Evolutionary conservation across 2,888 invertebrate species (phyloP).

Genomic region (Acleris holmiana): DNA sequence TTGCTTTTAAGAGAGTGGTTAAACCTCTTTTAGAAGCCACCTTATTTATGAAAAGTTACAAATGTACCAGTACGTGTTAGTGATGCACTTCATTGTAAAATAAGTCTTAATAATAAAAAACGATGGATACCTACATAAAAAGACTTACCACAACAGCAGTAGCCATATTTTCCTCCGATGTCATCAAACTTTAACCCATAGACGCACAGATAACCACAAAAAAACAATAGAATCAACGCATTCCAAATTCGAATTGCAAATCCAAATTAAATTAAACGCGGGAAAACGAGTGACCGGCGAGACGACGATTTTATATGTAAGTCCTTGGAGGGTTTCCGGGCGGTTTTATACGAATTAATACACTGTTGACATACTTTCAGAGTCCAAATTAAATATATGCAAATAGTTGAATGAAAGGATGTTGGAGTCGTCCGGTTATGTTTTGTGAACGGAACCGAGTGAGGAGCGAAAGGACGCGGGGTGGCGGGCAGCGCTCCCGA

Average conservation of each 20-base stretch:
- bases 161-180: slow-evolving; percentile 66
- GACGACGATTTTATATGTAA: slow-evolving; percentile 41
- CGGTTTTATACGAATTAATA: slow-evolving; percentile 42
- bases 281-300: slow-evolving; percentile 39
- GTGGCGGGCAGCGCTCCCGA: slow-evolving; percentile 69
- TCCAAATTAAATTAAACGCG: slow-evolving; percentile 39
- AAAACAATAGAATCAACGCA: slow-evolving; percentile 13
- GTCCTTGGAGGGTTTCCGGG: slow-evolving; percentile 44
- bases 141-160: slow-evolving; percentile 65
- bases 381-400: slow-evolving; percentile 28
- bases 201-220: slow-evolving; percentile 25
- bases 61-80: too few relatives aligned
- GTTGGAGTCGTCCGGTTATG: slow-evolving; percentile 81
- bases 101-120: not conserved
- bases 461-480: slow-evolving; percentile 65
- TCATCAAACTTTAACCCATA: slow-evolving; percentile 54
- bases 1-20: too few relatives aligned
- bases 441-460: slow-evolving; percentile 80
- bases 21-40: too few relatives aligned
- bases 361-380: slow-evolving; percentile 35
- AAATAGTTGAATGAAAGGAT: slow-evolving; percentile 32
- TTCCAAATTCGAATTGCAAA: slow-evolving; percentile 33
- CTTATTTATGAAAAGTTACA: too few relatives aligned
- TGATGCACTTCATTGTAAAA: too few relatives aligned
- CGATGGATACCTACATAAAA: not conserved